Percentiles rank a stretch among this genome's conserved stretches.
These are phyloP conservation scores for Cosmia trapezina DNA, from an alignment of 2,888 invertebrate species.

Conservation along the genomic window DNA sequence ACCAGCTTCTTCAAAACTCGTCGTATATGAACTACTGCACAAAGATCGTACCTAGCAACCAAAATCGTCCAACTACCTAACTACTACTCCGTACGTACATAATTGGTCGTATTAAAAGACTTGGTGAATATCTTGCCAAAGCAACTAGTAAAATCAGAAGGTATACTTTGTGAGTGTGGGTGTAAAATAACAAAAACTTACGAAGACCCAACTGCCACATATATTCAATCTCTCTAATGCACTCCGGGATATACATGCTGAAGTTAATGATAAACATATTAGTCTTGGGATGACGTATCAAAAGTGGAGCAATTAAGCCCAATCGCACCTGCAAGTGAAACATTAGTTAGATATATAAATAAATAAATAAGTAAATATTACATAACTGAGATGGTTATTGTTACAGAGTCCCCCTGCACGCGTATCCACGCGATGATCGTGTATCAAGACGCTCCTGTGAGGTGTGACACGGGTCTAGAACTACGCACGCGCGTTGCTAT, in stretches of 20 bases:
- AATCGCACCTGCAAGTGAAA: constrained; percentile 88
- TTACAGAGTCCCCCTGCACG: background rate
- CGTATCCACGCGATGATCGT: too few species aligned
- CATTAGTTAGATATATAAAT: constrained; percentile 7
- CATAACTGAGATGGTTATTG: background rate
- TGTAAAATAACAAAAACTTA: constrained; percentile 72
- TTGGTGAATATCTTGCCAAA: background rate
- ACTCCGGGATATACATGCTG: constrained; percentile 92
- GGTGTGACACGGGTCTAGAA: background rate
- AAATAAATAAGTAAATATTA: too few species aligned
- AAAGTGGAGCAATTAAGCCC: constrained; percentile 93
- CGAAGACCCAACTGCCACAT: constrained; percentile 94
- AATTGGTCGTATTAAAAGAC: background rate
- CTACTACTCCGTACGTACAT: too few species aligned
- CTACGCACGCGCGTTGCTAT: background rate
- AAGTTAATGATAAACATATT: constrained; percentile 93
- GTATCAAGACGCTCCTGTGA: background rate
- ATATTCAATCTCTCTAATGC: constrained; percentile 95
- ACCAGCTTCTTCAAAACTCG: background rate
- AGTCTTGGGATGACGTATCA: constrained; percentile 92
- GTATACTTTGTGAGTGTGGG: too few species aligned
- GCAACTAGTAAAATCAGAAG: background rate
- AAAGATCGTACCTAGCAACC: too few species aligned
- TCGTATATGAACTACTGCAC: too few species aligned
- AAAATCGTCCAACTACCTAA: background rate